Evolutionary conservation across 2,797 vertebrate species (phyloP).

Genomic region (Myiotriccus ornatus): DNA sequence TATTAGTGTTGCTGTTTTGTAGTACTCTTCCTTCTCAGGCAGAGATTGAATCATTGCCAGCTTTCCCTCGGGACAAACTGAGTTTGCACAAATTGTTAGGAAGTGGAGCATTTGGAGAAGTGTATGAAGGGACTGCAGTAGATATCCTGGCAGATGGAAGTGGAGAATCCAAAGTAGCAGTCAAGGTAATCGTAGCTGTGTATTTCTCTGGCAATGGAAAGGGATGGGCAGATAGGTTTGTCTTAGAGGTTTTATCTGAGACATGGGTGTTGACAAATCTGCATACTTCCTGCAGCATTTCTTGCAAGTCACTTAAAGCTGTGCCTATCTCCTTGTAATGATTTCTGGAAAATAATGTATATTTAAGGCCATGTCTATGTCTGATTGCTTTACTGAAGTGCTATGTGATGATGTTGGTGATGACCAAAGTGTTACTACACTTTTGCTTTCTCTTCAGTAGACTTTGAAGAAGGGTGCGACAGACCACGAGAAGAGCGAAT

Average conservation of each 20-base stretch:
- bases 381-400: not conserved
- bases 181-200: conserved; percentile 72
- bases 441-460: conserved; percentile 64
- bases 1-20: conserved; percentile 37
- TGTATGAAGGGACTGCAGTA: conserved; percentile 76
- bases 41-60: conserved; percentile 74
- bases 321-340: not conserved
- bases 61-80: conserved; percentile 76
- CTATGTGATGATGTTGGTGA: not conserved
- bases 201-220: not conserved
- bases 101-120: conserved; percentile 81
- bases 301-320: not conserved
- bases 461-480: conserved; percentile 78
- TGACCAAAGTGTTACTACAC: not conserved
- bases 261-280: not conserved
- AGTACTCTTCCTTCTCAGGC: conserved; percentile 74
- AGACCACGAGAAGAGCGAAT: conserved; percentile 78
- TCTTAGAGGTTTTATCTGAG: not conserved
- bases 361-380: not conserved
- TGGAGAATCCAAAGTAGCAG: conserved; percentile 75
- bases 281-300: not conserved
- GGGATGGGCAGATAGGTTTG: not conserved
- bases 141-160: conserved; percentile 64
- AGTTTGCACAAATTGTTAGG: conserved; percentile 75
- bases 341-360: not conserved